Percentiles rank a stretch among this genome's conserved stretches.
Conservation (phyloP, 2,113 vertebrate genomes). For the Delphinapterus leucas region DNA sequence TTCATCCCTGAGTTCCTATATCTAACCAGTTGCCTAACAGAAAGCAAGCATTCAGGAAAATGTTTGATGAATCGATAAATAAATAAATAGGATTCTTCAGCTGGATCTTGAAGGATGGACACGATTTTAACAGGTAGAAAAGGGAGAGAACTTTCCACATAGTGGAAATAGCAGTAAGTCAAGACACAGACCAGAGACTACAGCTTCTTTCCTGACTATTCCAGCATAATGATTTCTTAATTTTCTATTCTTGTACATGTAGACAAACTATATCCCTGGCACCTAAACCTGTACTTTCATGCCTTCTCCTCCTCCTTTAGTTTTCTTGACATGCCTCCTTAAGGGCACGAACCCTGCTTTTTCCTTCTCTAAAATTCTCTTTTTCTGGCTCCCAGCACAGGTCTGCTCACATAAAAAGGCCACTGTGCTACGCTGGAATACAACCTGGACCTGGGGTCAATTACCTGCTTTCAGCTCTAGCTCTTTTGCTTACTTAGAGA, state of each 20-base stretch:
- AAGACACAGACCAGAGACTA: background rate
- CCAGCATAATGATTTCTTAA: background rate
- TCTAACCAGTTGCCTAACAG: background rate
- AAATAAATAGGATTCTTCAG: background rate
- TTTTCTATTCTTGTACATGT: background rate
- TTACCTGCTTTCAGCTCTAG: background rate
- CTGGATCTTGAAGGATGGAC: background rate
- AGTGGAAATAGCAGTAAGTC: background rate
- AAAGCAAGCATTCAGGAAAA: slow-evolving; percentile 14
- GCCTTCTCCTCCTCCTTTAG: background rate
- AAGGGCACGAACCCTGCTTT: background rate
- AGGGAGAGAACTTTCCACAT: background rate
- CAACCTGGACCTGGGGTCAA: background rate
- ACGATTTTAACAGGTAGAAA: background rate
- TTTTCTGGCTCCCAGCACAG: background rate
- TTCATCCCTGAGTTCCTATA: background rate
- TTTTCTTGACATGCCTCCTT: background rate
- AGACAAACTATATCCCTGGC: background rate
- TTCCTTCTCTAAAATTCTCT: background rate
- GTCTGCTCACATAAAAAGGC: background rate
- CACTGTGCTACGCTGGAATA: background rate
- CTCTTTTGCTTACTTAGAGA: slow-evolving; percentile 1
- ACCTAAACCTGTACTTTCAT: background rate
- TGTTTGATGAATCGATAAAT: background rate
- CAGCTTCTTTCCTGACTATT: background rate